Evolutionary conservation across 1,140 invertebrate species (phyloP).

Genomic region (Trinorchestia longiramus): DNA sequence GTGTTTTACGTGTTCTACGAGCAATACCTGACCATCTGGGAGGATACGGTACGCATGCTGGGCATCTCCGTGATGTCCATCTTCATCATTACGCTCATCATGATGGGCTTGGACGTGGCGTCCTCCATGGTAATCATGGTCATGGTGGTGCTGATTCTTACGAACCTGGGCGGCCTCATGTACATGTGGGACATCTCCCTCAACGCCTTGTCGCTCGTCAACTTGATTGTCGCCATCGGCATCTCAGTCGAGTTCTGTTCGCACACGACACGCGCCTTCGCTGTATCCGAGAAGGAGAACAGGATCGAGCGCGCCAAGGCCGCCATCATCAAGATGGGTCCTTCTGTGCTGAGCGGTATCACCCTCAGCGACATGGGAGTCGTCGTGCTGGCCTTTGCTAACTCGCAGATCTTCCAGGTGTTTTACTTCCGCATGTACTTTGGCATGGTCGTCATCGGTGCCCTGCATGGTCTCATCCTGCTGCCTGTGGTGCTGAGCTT

Average conservation of each 20-base stretch:
- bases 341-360: constrained; percentile 93
- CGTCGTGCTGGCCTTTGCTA: constrained; percentile 87
- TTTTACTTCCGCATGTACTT: constrained; percentile 97
- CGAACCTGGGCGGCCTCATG: constrained; percentile 90
- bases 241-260: constrained; percentile 96
- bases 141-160: constrained; percentile 83
- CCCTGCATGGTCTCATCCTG: constrained; percentile 89
- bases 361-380: constrained; percentile 96
- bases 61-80: constrained; percentile 81
- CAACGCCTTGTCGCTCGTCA: constrained; percentile 94
- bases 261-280: constrained; percentile 85
- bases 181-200: constrained; percentile 89
- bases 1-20: constrained; percentile 95
- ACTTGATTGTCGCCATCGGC: constrained; percentile 95
- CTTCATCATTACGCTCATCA: constrained; percentile 84
- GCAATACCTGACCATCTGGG: constrained; percentile 91
- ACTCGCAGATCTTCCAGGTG: constrained; percentile 91
- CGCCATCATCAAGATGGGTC: constrained; percentile 84
- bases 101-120: constrained; percentile 86
- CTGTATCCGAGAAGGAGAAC: constrained; percentile 76
- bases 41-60: constrained; percentile 81
- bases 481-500: constrained; percentile 87
- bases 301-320: constrained; percentile 78
- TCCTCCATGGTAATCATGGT: constrained; percentile 82
- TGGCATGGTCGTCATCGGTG: constrained; percentile 89